These are phyloP conservation scores for Metacarcinus magister DNA, from an alignment of 2,888 invertebrate genomes.

Conservation along the genomic window DNA sequence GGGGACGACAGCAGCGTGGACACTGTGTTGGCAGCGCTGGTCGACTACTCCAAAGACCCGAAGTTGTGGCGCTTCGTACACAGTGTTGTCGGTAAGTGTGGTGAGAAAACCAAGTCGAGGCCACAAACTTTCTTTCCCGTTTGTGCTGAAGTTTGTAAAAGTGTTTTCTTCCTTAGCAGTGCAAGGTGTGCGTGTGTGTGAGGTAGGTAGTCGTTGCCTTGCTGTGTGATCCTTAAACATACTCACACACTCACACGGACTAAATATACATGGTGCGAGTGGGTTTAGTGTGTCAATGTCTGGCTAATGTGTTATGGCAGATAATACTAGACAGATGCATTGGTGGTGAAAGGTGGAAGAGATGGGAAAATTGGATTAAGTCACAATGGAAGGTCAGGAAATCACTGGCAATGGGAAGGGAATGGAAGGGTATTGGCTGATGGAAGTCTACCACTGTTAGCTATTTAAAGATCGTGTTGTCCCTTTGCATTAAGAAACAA, in stretches of 20 bases:
- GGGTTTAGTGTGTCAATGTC: neutral
- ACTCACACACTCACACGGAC: neutral
- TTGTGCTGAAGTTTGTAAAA: neutral
- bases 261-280: neutral
- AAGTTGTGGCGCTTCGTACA: slow-evolving; percentile 72
- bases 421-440: too few species aligned
- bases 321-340: neutral
- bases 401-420: too few species aligned
- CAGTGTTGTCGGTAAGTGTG: slow-evolving; percentile 71
- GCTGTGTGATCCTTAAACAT: neutral
- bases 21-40: slow-evolving; percentile 68
- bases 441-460: too few species aligned
- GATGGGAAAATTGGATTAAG: neutral
- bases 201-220: neutral
- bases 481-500: too few species aligned
- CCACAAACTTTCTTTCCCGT: neutral
- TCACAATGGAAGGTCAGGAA: neutral
- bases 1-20: slow-evolving; percentile 61
- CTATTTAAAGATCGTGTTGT: too few species aligned
- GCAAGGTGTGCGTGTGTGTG: neutral
- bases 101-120: neutral
- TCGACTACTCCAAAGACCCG: slow-evolving; percentile 62
- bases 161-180: neutral
- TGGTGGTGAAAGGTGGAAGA: neutral
- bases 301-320: neutral